Evolutionary conservation across 2,888 invertebrate genomes (phyloP).

Genomic region (Patella depressa): DNA sequence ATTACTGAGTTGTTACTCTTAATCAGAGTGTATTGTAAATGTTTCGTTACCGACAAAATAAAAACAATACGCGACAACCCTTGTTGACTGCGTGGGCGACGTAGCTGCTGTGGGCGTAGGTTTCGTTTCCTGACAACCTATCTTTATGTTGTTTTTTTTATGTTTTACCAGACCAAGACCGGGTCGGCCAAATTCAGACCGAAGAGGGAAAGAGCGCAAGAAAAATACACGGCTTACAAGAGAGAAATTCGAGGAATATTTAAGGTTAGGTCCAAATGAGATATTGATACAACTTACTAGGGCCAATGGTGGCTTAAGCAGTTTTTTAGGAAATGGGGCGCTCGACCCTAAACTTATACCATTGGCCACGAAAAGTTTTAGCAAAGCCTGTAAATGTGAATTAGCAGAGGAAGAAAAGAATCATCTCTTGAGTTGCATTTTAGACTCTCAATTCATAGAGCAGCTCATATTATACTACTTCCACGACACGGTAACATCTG

Average conservation of each 20-base stretch:
- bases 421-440: slow-evolving; percentile 4
- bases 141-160: too few relatives aligned
- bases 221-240: background rate
- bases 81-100: too few relatives aligned
- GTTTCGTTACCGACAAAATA: too few relatives aligned
- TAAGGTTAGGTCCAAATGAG: background rate
- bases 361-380: slow-evolving; percentile 20
- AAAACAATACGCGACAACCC: too few relatives aligned
- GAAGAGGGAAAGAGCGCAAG: too few relatives aligned
- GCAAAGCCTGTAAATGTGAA: slow-evolving; percentile 21
- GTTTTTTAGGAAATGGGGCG: background rate
- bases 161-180: too few relatives aligned
- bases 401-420: slow-evolving; percentile 9
- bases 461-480: background rate
- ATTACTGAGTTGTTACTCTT: too few relatives aligned
- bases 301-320: background rate
- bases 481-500: background rate
- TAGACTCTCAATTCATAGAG: slow-evolving; percentile 13
- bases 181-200: too few relatives aligned
- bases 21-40: too few relatives aligned
- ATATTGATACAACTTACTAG: background rate
- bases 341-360: background rate
- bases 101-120: too few relatives aligned
- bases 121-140: too few relatives aligned
- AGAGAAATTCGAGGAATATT: background rate